Evolutionary conservation across 2,888 invertebrate genomes (phyloP), one percentile per base, ranked within the genome.

Genomic region (Eupeodes luniger): DNA sequence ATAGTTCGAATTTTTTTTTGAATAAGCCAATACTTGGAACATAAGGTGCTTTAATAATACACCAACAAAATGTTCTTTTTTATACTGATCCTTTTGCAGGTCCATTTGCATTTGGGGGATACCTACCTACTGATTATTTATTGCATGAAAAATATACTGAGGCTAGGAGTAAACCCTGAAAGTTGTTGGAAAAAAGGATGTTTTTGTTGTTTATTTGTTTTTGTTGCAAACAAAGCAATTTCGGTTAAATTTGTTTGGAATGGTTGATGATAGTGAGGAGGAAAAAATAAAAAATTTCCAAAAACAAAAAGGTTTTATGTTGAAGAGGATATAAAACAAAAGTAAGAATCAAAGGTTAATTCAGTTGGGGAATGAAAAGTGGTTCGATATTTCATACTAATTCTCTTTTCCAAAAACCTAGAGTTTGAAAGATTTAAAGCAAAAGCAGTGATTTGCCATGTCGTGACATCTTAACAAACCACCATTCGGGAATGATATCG

Each of bases 161-260:
- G 49, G 55, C 4, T 36, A n/a, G 74, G 64, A 49, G 62, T 49
- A 57, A 55, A 51, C 34, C 5, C 16, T 51, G 16, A 5, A 40
- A 40, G 40, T 40, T 51, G 34, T 34, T 34, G 16, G 51, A 3
- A 12, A 47, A 64, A 49, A 67, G 27, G 47, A n/a, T 44, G 55
- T 79, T 47, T 70, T 5, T 4, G 7, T 12, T 61, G 64, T 47
- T 47, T 61, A 9, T 61, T 44, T 27, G 12, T 12, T 57, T 57
- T 11, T 53, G 10, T 7, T 82, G 34, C 67, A 79, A 78, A 82
- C 79, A 70, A 79, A 82, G 79, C 79, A 69, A 78, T 82, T 82
- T 76, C 55, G 59, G 75, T 82, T 82, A 86, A 86, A 82, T 86
- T 82, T 70, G 75, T 70, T 75, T 79, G 64, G 70, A 86, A 69